Percentiles rank a stretch among this genome's conserved stretches.
Conservation (phyloP, 2,888 invertebrate species). For the Cylloceria caligata region DNA sequence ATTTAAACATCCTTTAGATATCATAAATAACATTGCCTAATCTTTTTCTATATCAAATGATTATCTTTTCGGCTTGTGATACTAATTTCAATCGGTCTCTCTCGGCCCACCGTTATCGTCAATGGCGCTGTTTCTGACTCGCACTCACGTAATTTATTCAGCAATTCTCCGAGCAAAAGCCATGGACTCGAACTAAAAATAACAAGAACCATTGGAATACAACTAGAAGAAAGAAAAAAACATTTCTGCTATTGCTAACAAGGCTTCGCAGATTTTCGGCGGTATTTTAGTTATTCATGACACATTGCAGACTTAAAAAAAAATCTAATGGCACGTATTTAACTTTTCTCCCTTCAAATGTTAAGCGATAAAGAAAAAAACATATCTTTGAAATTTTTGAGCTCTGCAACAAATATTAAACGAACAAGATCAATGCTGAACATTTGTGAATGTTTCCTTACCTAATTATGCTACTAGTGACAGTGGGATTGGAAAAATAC, state of each 20-base stretch:
- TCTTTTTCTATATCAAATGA: too few species aligned
- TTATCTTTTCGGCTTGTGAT: too few species aligned
- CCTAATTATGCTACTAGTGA: background rate
- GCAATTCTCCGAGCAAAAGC: background rate
- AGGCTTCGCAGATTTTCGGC: background rate
- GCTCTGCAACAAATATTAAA: background rate
- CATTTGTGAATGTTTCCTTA: background rate
- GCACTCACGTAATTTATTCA: background rate
- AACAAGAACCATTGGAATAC: constrained; percentile 35
- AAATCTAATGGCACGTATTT: background rate
- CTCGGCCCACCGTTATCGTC: too few species aligned
- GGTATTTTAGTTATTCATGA: background rate
- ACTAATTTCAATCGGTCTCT: too few species aligned
- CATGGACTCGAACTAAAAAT: constrained; percentile 21
- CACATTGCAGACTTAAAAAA: background rate
- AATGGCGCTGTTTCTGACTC: too few species aligned
- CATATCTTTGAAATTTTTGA: background rate
- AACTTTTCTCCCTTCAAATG: background rate
- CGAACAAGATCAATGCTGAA: background rate
- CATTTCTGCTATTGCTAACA: constrained; percentile 1
- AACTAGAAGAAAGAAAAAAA: constrained; percentile 8
- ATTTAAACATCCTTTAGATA: too few species aligned
- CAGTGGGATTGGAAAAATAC: background rate
- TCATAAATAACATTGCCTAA: too few species aligned
- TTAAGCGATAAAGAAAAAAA: background rate